Evolutionary conservation across 2,888 invertebrate genomes (phyloP).

Genomic region (Neoscelio sp.): DNA sequence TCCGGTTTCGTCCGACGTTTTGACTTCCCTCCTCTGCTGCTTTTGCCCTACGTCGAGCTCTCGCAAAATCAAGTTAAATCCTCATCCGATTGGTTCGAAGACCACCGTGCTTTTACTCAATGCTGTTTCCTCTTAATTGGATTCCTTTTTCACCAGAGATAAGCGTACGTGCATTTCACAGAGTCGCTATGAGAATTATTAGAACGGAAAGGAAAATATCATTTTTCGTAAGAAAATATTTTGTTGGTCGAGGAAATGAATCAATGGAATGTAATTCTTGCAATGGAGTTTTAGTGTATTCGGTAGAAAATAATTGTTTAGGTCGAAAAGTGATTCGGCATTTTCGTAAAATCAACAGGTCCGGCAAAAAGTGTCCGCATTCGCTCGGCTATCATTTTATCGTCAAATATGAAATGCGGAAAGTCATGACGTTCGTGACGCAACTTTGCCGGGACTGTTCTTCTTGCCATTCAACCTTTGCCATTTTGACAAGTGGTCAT

Average conservation of each 20-base stretch:
- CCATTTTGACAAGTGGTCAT: conserved; percentile 29
- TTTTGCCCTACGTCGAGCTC: conserved; percentile 44
- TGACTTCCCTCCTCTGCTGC: conserved; percentile 2
- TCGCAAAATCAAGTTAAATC: conserved; percentile 74
- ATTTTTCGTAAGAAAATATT: conserved; percentile 16
- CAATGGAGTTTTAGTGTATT: no score
- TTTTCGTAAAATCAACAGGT: conserved; percentile 43
- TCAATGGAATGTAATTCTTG: no score
- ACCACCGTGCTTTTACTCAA: conserved; percentile 62
- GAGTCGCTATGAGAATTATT: background rate
- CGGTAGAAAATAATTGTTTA: no score
- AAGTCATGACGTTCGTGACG: background rate
- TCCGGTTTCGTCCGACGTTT: conserved; percentile 22
- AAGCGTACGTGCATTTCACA: conserved; percentile 11
- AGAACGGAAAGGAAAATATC: background rate
- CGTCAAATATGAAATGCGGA: conserved; percentile 2
- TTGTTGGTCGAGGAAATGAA: no score
- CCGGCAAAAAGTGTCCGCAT: no score
- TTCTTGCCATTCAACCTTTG: conserved; percentile 30
- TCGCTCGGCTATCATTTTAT: background rate
- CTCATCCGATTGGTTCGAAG: conserved; percentile 74
- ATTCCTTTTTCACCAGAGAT: conserved; percentile 69
- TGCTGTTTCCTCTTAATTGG: conserved; percentile 74
- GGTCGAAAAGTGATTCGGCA: no score
- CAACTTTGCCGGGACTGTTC: background rate